phyloP scores from a whole-genome alignment of 92 coral and sea anemone genomes.

The Isaurus tuberculatus region DNA sequence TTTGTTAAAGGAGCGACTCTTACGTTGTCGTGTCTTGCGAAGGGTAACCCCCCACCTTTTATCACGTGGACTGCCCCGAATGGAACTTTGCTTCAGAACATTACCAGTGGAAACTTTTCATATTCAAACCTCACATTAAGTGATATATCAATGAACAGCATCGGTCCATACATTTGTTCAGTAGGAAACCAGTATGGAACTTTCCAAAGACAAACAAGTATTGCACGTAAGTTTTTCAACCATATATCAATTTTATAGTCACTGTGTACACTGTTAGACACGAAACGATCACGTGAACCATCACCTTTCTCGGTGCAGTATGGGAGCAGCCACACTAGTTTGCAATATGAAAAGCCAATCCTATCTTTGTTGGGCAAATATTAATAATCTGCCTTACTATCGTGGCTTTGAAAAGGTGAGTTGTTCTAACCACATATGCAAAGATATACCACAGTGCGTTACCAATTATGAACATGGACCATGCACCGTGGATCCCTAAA shows the following conservation, averaged over 20 bases:
- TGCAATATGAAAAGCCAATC: too few species aligned
- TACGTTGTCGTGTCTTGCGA: constrained; percentile 50
- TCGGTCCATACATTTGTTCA: constrained; percentile 53
- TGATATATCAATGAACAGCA: constrained; percentile 28
- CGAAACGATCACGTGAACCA: too few species aligned
- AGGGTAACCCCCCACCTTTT: constrained; percentile 58
- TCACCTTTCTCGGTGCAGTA: too few species aligned
- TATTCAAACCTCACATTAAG: constrained; percentile 47
- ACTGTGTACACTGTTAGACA: too few species aligned
- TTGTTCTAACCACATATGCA: too few species aligned
- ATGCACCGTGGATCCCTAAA: too few species aligned
- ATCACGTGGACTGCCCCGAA: constrained; percentile 57
- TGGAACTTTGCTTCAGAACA: constrained; percentile 59
- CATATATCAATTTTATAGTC: not conserved
- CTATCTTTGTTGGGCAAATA: too few species aligned
- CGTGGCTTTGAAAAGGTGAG: too few species aligned
- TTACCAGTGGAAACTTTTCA: constrained; percentile 22
- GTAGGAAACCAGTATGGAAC: constrained; percentile 45
- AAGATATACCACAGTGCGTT: too few species aligned
- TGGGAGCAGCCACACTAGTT: too few species aligned
- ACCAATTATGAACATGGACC: too few species aligned
- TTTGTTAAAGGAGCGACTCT: constrained; percentile 49
- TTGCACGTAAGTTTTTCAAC: constrained; percentile 54
- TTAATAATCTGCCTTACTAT: too few species aligned
- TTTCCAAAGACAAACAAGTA: constrained; percentile 37